phyloP scores from a whole-genome alignment of 2,113 vertebrate species.

The Ammospiza caudacuta region DNA sequence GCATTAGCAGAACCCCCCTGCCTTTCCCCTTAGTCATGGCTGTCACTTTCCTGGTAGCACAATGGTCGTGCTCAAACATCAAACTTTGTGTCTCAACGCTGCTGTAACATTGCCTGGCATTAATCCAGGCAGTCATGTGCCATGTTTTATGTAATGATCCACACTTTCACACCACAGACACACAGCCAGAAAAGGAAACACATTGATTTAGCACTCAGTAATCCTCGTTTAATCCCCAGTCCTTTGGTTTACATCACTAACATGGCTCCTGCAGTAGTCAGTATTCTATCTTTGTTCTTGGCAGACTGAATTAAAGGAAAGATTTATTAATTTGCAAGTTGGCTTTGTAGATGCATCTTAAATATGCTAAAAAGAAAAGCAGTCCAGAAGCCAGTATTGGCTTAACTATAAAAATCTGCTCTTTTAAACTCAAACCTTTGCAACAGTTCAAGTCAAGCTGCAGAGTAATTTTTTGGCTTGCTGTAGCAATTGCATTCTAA shows the following conservation, averaged over 20 bases:
- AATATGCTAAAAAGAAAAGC: constrained; percentile 17
- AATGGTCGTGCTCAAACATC: not conserved
- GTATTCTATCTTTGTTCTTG: constrained; percentile 53
- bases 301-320: constrained; percentile 45
- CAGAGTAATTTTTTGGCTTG: not conserved
- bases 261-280: constrained; percentile 47
- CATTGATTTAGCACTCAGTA: constrained; percentile 49
- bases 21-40: not conserved
- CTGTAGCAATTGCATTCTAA: not conserved
- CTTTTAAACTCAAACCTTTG: not conserved
- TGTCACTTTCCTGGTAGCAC: not conserved
- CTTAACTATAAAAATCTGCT: constrained; percentile 37
- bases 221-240: constrained; percentile 60
- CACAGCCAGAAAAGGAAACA: constrained; percentile 56
- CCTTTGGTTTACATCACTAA: constrained; percentile 58
- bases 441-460: constrained; percentile 6
- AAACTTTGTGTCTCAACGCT: not conserved
- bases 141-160: constrained; percentile 25
- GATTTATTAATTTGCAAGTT: constrained; percentile 56
- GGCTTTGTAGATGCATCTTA: constrained; percentile 43
- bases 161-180: constrained; percentile 45
- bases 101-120: not conserved
- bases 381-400: not conserved
- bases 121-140: constrained; percentile 30
- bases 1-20: accelerated